These are phyloP conservation scores for Otolemur crassicaudatus DNA, from an alignment of 2,797 vertebrate species.

Conservation along the genomic window DNA sequence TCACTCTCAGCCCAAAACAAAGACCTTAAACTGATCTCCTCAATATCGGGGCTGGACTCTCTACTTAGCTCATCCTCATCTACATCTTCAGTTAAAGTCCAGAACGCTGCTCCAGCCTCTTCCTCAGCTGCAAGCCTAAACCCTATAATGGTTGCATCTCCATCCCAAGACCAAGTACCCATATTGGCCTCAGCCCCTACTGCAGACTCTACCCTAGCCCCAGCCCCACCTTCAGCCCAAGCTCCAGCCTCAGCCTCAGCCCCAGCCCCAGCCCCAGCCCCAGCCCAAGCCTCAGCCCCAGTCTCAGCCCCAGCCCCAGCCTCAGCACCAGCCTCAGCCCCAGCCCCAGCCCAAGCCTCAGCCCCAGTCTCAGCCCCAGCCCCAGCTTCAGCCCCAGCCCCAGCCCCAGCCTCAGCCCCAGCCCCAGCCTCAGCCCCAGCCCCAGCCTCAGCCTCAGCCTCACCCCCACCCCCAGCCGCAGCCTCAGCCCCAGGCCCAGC, in stretches of 20 bases:
- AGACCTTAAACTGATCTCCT: constrained; percentile 79
- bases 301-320: background rate
- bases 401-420: background rate
- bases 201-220: background rate
- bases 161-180: constrained; percentile 64
- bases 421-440: background rate
- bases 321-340: background rate
- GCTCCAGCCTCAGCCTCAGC: background rate
- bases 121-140: constrained; percentile 14
- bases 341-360: background rate
- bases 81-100: constrained; percentile 51
- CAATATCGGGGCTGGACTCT: constrained; percentile 79
- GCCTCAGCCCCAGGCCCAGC: background rate
- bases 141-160: constrained; percentile 15
- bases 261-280: background rate
- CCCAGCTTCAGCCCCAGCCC: background rate
- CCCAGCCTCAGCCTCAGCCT: background rate
- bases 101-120: constrained; percentile 38
- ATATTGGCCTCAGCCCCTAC: constrained; percentile 23
- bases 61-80: constrained; percentile 72
- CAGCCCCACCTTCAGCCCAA: background rate
- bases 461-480: background rate
- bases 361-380: background rate
- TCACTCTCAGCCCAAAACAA: constrained; percentile 79
- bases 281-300: background rate